Percentiles rank a stretch among this genome's conserved stretches.
Conservation (phyloP, 2,113 vertebrate species). For the Halichoeres trimaculatus region DNA sequence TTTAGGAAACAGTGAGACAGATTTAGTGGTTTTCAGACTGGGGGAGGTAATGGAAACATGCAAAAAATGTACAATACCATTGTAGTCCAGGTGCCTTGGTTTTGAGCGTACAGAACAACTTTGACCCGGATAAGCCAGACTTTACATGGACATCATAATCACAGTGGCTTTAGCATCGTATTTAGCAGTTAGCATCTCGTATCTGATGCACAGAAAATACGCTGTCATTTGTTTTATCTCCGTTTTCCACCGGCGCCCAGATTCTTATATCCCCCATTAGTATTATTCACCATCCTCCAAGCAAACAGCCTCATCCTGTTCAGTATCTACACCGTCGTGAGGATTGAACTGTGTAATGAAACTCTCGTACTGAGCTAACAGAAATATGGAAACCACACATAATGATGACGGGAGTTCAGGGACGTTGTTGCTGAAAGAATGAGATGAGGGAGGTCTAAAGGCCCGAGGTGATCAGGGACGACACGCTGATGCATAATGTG, state of each 20-base stretch:
- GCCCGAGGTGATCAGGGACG: not conserved
- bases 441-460: slow-evolving; percentile 22
- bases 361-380: slow-evolving; percentile 2
- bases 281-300: slow-evolving; percentile 17
- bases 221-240: not conserved
- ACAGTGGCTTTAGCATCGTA: not conserved
- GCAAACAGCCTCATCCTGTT: not conserved
- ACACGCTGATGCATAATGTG: not conserved
- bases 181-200: not conserved
- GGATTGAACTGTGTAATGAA: not conserved
- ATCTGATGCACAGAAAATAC: not conserved
- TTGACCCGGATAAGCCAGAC: no score
- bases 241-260: not conserved
- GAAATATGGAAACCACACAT: slow-evolving; percentile 1
- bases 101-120: no score
- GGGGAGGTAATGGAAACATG: no score
- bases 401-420: slow-evolving; percentile 23
- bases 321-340: not conserved
- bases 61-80: no score
- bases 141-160: no score
- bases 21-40: no score
- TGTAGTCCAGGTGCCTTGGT: no score
- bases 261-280: not conserved
- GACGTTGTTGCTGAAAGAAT: slow-evolving; percentile 27
- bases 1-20: no score